These are phyloP conservation scores for Psammodynastes pulverulentus DNA, from an alignment of 2,113 vertebrate species.

Conservation along the genomic window DNA sequence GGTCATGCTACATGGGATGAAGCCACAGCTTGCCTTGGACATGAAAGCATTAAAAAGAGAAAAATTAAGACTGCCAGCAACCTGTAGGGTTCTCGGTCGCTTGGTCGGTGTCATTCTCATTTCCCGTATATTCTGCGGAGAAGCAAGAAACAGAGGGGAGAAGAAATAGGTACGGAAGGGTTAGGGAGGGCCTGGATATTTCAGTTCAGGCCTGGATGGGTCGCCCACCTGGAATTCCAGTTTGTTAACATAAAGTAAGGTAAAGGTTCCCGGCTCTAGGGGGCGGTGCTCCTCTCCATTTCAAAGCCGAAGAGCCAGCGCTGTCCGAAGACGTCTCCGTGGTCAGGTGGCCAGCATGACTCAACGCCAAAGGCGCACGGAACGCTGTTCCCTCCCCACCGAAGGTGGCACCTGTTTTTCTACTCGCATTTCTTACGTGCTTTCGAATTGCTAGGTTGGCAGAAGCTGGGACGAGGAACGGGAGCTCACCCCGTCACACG, in stretches of 20 bases:
- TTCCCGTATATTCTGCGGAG: slow-evolving; percentile 90
- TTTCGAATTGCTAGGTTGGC: too few relatives aligned
- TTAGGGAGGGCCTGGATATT: slow-evolving; percentile 56
- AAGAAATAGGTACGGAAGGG: slow-evolving; percentile 66
- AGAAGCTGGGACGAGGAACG: too few relatives aligned
- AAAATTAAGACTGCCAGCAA: slow-evolving; percentile 73
- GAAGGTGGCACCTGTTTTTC: too few relatives aligned
- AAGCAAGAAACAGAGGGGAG: slow-evolving; percentile 78
- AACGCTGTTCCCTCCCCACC: too few relatives aligned
- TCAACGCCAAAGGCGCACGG: too few relatives aligned
- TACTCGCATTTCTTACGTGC: too few relatives aligned
- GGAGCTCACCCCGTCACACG: too few relatives aligned
- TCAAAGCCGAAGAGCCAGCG: too few relatives aligned
- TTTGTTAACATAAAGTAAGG: neutral
- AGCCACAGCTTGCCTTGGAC: slow-evolving; percentile 60
- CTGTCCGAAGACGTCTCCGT: too few relatives aligned
- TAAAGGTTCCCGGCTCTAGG: too few relatives aligned
- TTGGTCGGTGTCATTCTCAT: slow-evolving; percentile 94
- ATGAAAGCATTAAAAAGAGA: slow-evolving; percentile 20
- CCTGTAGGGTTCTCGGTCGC: slow-evolving; percentile 88
- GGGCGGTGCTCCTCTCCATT: too few relatives aligned
- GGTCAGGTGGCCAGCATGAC: too few relatives aligned
- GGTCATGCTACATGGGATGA: slow-evolving; percentile 72
- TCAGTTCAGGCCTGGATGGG: neutral
- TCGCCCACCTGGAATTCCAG: neutral